Percentiles rank a stretch among this genome's conserved stretches.
Conservation (phyloP, 2,888 invertebrate species). For the Lasioglossum figueresi region DNA sequence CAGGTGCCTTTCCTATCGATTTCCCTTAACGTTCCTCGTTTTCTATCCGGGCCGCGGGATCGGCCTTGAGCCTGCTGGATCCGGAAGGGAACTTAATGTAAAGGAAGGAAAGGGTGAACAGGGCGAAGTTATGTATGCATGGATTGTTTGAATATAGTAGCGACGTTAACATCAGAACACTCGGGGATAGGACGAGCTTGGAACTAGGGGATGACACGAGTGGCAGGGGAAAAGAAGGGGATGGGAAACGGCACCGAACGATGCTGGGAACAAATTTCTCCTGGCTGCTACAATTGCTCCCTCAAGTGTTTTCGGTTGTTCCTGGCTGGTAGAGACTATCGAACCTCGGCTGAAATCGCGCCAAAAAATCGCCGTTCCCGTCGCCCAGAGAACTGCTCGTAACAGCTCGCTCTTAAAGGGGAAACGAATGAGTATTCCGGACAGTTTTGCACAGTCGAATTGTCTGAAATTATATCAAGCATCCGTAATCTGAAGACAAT, state of each 20-base stretch:
- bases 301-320: slow-evolving; percentile 57
- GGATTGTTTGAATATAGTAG: slow-evolving; percentile 79
- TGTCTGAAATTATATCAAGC: not conserved
- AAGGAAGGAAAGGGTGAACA: slow-evolving; percentile 57
- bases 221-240: slow-evolving; percentile 21
- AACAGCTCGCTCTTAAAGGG: not conserved
- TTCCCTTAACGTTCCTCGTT: slow-evolving; percentile 44
- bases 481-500: not conserved
- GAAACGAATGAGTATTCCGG: not conserved
- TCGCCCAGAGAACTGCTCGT: not conserved
- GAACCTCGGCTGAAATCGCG: slow-evolving; percentile 58
- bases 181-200: slow-evolving; percentile 50
- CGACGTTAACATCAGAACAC: slow-evolving; percentile 79
- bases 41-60: slow-evolving; percentile 27
- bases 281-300: slow-evolving; percentile 63
- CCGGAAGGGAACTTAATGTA: slow-evolving; percentile 57
- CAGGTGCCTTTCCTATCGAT: slow-evolving; percentile 16
- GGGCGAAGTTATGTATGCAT: slow-evolving; percentile 80
- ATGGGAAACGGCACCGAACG: slow-evolving; percentile 36
- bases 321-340: slow-evolving; percentile 47
- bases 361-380: slow-evolving; percentile 24
- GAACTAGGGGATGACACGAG: slow-evolving; percentile 42
- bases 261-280: slow-evolving; percentile 63
- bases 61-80: slow-evolving; percentile 43
- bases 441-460: not conserved